phyloP scores from a whole-genome alignment of 1,140 invertebrate genomes.

The Atta cephalotes region DNA sequence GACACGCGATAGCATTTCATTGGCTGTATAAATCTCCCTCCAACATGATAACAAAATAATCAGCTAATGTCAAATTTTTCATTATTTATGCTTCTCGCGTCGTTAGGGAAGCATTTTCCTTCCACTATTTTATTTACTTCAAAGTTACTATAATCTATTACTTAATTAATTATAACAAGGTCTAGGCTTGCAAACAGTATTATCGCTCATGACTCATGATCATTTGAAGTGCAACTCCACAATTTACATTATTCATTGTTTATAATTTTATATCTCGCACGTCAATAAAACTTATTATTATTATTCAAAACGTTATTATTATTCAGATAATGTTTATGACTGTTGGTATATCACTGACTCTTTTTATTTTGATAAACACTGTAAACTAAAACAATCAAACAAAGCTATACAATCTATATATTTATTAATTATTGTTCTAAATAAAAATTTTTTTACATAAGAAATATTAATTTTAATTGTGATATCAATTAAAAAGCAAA shows the following conservation, averaged over 20 bases:
- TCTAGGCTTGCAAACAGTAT: no score
- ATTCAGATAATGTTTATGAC: background rate
- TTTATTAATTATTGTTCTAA: background rate
- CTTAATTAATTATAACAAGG: no score
- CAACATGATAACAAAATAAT: background rate
- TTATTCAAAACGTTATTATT: background rate
- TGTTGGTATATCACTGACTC: background rate
- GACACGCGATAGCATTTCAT: conserved; percentile 59
- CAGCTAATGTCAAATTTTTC: conserved; percentile 5
- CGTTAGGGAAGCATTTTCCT: background rate
- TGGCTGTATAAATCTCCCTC: conserved; percentile 20
- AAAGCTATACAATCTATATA: background rate
- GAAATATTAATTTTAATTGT: background rate
- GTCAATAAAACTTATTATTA: no score
- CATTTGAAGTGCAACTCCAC: no score
- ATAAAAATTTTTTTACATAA: background rate
- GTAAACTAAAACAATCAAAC: background rate
- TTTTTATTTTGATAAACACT: background rate
- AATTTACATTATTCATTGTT: no score
- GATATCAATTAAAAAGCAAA: background rate
- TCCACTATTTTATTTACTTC: background rate
- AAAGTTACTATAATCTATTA: no score
- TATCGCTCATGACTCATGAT: no score
- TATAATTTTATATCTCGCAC: no score
- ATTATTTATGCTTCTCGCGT: background rate